Conservation (phyloP, 2,113 vertebrate genomes). For the Circaetus gallicus region DNA sequence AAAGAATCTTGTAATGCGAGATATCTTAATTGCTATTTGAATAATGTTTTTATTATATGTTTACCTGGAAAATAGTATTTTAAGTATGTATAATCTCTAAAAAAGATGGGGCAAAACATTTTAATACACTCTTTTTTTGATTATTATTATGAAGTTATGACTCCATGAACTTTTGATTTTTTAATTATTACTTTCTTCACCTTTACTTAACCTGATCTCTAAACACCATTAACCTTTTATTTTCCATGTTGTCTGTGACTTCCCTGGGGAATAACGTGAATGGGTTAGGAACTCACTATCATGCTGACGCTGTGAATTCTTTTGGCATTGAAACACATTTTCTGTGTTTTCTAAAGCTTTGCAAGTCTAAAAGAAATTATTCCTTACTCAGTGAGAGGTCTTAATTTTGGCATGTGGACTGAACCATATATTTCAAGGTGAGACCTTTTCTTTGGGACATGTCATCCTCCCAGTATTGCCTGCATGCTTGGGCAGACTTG, state of each 20-base stretch:
- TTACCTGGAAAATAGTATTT: conserved; percentile 44
- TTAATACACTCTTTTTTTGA: not conserved
- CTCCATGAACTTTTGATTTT: not conserved
- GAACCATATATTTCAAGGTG: not conserved
- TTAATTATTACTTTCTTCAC: not conserved
- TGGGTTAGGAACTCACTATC: not conserved
- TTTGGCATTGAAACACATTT: not conserved
- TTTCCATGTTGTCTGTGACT: not conserved
- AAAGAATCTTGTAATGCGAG: not conserved
- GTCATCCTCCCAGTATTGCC: not conserved
- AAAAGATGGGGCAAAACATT: not conserved
- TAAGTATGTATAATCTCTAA: not conserved
- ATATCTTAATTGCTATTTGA: not conserved
- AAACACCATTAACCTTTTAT: not conserved
- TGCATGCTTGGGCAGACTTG: accelerated
- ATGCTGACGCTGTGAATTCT: not conserved
- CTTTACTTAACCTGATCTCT: not conserved
- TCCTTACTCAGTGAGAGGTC: not conserved
- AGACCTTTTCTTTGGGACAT: not conserved
- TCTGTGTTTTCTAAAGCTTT: not conserved
- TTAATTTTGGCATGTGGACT: not conserved
- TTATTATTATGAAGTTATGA: not conserved
- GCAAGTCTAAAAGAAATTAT: not conserved
- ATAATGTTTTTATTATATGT: conserved; percentile 12
- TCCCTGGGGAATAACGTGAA: not conserved